phyloP scores from a whole-genome alignment of 2,797 vertebrate genomes.

The Holocentrus rufus region DNA sequence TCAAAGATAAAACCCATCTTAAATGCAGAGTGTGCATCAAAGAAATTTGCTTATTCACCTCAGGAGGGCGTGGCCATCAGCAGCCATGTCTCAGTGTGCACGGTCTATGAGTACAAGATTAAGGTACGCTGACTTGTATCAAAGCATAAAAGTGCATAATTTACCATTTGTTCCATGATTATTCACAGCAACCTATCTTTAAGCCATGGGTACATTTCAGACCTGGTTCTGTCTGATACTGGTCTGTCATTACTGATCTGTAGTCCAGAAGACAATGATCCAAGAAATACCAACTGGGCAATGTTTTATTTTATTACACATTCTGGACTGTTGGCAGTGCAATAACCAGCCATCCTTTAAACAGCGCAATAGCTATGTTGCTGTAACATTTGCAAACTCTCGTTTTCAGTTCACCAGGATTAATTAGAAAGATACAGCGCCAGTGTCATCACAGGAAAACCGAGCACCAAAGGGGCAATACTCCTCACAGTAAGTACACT shows the following conservation, averaged over 20 bases:
- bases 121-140: neutral
- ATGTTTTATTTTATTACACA: neutral
- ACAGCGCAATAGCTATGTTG: neutral
- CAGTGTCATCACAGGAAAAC: neutral
- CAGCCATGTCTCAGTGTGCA: neutral
- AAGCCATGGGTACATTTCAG: conserved; percentile 16
- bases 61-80: conserved; percentile 25
- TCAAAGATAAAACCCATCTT: conserved; percentile 62
- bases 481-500: conserved; percentile 16
- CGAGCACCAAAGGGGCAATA: neutral
- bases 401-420: conserved; percentile 1
- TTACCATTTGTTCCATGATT: conserved; percentile 19
- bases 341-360: neutral
- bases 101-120: neutral
- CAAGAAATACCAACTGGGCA: conserved; percentile 4
- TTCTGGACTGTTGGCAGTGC: neutral
- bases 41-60: conserved; percentile 41
- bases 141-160: conserved; percentile 28
- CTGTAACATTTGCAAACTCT: neutral
- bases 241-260: neutral
- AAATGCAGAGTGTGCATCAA: conserved; percentile 50
- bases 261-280: neutral
- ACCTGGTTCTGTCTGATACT: conserved; percentile 9
- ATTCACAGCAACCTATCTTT: conserved; percentile 29
- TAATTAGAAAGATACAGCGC: conserved; percentile 15